Evolutionary conservation across 2,113 vertebrate species (phyloP).

Genomic region (Gavialis gangeticus): DNA sequence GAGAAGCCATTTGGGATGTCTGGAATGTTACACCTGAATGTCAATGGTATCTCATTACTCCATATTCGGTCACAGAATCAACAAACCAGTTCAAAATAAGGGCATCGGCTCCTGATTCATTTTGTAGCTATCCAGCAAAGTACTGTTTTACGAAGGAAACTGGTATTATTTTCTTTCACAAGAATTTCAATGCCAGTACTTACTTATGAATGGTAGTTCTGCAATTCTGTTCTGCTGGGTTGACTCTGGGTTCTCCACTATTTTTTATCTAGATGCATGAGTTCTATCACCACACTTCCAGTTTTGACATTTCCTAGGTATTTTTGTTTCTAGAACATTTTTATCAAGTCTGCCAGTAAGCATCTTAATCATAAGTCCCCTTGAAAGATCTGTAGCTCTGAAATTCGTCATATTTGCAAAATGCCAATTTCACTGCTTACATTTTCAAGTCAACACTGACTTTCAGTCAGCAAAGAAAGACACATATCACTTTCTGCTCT

Average conservation of each 20-base stretch:
- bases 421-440: not conserved
- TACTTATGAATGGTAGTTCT: not conserved
- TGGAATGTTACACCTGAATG: not conserved
- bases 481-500: not conserved
- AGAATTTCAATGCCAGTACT: not conserved
- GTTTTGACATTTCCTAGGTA: conserved; percentile 17
- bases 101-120: not conserved
- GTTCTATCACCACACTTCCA: conserved; percentile 19
- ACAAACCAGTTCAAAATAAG: not conserved
- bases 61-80: not conserved
- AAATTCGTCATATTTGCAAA: conserved; percentile 28
- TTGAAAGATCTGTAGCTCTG: not conserved
- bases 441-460: conserved; percentile 22
- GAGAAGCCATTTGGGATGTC: not conserved
- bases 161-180: not conserved
- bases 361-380: not conserved
- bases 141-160: not conserved
- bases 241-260: not conserved
- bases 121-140: not conserved
- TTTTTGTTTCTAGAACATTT: conserved; percentile 6
- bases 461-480: conserved; percentile 40
- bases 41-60: not conserved
- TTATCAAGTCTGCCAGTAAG: not conserved
- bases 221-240: not conserved
- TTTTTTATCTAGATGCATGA: not conserved